Conservation (phyloP, 1,140 invertebrate species). For the Neomicropteryx cornuta region DNA sequence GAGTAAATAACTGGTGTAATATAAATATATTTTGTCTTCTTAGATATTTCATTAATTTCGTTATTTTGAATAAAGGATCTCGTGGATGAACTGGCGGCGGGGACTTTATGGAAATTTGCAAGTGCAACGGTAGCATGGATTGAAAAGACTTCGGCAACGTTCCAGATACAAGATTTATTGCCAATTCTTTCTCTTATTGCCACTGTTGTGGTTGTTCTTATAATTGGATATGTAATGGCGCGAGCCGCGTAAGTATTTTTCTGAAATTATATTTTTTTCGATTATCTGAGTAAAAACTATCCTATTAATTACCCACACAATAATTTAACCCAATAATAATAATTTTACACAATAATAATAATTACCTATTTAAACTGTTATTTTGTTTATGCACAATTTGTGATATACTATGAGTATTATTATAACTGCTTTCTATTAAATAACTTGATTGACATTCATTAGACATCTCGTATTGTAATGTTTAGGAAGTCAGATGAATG, state of each 20-base stretch:
- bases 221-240: constrained; percentile 78
- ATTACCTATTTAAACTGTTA: no score
- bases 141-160: constrained; percentile 61
- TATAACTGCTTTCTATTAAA: no score
- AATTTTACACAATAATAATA: no score
- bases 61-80: constrained; percentile 42
- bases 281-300: neutral
- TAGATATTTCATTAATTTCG: constrained; percentile 1
- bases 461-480: no score
- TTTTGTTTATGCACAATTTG: no score
- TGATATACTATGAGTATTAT: no score
- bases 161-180: constrained; percentile 72
- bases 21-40: neutral
- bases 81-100: constrained; percentile 62
- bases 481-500: no score
- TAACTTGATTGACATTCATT: no score
- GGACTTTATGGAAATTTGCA: constrained; percentile 60
- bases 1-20: constrained; percentile 11
- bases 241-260: constrained; percentile 63
- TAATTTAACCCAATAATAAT: no score
- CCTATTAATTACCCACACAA: neutral
- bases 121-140: constrained; percentile 55
- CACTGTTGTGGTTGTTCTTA: constrained; percentile 70
- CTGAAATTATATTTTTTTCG: constrained; percentile 12
- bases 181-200: constrained; percentile 71